Base-by-base conservation (phyloP, 2,888 invertebrate species). In the Smittia sp. region DNA sequence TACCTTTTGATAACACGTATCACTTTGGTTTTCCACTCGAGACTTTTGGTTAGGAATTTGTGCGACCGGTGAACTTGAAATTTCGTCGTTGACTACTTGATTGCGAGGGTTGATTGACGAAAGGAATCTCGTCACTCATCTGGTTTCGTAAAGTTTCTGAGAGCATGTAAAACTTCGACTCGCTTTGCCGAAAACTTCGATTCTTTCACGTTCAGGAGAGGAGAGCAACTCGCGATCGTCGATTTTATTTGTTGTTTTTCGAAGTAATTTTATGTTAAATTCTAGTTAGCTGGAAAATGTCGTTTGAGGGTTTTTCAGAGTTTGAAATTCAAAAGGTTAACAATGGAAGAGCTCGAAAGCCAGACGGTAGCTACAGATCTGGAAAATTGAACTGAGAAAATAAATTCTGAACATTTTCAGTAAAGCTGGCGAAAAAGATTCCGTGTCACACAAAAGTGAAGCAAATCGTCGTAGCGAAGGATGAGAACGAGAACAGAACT, bases 271-370 rank as follows among this genome's bases (percentile, higher is more conserved):
- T 9, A 32, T 32, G 32, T 46, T 11, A 46, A 46, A n/a, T 46
- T n/a, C 2, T 11, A 46, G 2, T 11, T 3, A 46, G n/a, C 46
- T n/a, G 4, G 7, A 63, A 63, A 63, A 63, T 63, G 63, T 63
- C 63, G 6, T 63, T 63, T 63, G 27, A 63, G 20, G 63, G 63
- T 27, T 63, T 63, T 27, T 27, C 27, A 4, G 25, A 63, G n/a
- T 1, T 22, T 13, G 63, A 63, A 25, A 63, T 63, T 22, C 24
- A 63, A 4, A 63, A 25, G 27, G 27, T 63, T 7, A 25, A 6
- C 13, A 13, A 2, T 18, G 58, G 6, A 58, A 4, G 25, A 15
- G 27, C n/a, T 25, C 6, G 22, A 22, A 25, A 27, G 11, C 63
- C 4, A 27, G 63, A 63, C 15, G 63, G 63, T 63, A 63, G 13